Conservation (phyloP, 1,140 invertebrate genomes). For the Camponotus vicinus region DNA sequence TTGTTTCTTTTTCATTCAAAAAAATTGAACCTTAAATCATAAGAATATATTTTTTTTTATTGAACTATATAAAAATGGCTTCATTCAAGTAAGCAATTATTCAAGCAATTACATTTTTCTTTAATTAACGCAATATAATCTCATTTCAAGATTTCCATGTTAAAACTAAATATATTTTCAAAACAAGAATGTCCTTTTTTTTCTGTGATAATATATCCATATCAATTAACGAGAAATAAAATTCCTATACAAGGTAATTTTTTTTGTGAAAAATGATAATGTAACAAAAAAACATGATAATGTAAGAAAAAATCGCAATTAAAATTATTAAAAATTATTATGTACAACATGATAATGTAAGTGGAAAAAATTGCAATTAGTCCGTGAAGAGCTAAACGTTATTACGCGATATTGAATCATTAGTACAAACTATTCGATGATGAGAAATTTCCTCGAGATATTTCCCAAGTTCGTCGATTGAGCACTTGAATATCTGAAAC, state of each 20-base stretch:
- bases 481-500: conserved; percentile 1
- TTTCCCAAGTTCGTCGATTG: not conserved
- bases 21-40: no score
- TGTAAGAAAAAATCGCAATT: not conserved
- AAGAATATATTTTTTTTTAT: no score
- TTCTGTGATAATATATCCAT: not conserved
- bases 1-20: no score
- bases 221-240: not conserved
- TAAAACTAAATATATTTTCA: no score
- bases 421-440: not conserved
- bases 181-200: no score
- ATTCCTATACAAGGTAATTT: not conserved
- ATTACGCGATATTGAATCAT: not conserved
- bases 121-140: no score
- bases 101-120: no score
- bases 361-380: not conserved
- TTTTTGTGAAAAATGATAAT: not conserved
- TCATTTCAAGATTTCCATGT: no score
- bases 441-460: not conserved
- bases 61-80: no score
- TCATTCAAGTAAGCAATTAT: no score
- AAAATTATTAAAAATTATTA: not conserved
- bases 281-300: no score
- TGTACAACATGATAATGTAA: not conserved
- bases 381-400: not conserved